phyloP scores from a whole-genome alignment of 1,140 invertebrate species.

The Proctacanthus coquilletti region DNA sequence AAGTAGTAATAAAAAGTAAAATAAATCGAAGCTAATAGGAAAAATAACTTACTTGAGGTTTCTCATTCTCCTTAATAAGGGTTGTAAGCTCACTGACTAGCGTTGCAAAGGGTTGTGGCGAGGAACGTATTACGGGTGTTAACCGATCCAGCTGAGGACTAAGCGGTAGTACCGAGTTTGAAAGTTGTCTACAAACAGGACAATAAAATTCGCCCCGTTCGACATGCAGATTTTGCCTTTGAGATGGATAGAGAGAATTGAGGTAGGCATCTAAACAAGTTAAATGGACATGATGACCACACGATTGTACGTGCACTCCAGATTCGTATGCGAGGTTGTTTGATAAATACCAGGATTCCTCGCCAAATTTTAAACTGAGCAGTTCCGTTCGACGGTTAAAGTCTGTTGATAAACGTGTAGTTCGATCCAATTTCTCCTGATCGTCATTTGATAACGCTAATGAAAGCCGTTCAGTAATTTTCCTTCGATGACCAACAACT shows the following conservation, averaged over 20 bases:
- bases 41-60: constrained; percentile 37
- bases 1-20: constrained; percentile 5
- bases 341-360: constrained; percentile 62
- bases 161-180: constrained; percentile 82
- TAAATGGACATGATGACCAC: constrained; percentile 89
- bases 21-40: neutral
- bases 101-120: constrained; percentile 35
- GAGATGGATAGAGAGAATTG: constrained; percentile 58
- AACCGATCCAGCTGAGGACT: constrained; percentile 61
- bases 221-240: constrained; percentile 54
- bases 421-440: constrained; percentile 15
- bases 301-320: constrained; percentile 88
- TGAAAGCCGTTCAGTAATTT: constrained; percentile 18
- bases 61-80: constrained; percentile 51
- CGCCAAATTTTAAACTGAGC: constrained; percentile 22
- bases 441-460: constrained; percentile 20
- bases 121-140: constrained; percentile 44
- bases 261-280: constrained; percentile 84
- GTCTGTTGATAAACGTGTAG: constrained; percentile 18
- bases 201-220: constrained; percentile 85
- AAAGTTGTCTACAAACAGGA: constrained; percentile 83
- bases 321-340: constrained; percentile 84
- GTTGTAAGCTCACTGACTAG: constrained; percentile 42
- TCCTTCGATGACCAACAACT: constrained; percentile 28
- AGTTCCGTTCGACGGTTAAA: constrained; percentile 21